These are phyloP conservation scores for Ophraella communa DNA, from an alignment of 2,888 invertebrate species.

Conservation along the genomic window DNA sequence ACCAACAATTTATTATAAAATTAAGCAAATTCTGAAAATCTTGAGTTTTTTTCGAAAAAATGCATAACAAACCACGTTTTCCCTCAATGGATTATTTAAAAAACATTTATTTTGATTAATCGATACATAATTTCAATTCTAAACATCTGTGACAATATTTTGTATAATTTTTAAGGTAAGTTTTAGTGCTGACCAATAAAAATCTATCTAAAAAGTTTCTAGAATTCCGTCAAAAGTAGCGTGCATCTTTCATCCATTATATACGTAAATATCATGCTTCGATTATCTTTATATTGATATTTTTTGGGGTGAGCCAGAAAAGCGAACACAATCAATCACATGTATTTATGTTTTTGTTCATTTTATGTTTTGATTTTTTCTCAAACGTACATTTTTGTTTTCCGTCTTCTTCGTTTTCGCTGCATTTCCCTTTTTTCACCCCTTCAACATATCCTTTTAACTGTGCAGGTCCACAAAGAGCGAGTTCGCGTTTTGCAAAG, in stretches of 20 bases:
- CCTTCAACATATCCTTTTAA: too few species aligned
- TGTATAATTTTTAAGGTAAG: too few species aligned
- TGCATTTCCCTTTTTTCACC: slow-evolving; percentile 59
- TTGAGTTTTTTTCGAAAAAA: too few species aligned
- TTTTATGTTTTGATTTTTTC: slow-evolving; percentile 49
- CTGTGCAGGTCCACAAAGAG: slow-evolving; percentile 82
- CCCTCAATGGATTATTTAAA: too few species aligned
- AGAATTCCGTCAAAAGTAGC: not conserved
- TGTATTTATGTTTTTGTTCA: slow-evolving; percentile 48
- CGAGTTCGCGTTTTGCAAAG: slow-evolving; percentile 84
- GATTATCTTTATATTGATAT: too few species aligned
- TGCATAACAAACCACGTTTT: too few species aligned
- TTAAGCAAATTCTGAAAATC: too few species aligned
- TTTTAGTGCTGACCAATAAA: too few species aligned
- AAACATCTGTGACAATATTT: too few species aligned
- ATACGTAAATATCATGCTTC: slow-evolving; percentile 38
- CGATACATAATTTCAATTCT: too few species aligned
- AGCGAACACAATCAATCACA: slow-evolving; percentile 53
- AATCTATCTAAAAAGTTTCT: not conserved
- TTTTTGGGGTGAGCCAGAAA: slow-evolving; percentile 51
- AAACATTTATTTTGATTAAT: too few species aligned
- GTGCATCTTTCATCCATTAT: slow-evolving; percentile 32
- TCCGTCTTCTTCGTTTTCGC: slow-evolving; percentile 56
- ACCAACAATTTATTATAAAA: too few species aligned
- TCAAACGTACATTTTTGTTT: slow-evolving; percentile 60